These are phyloP conservation scores for Nomada hirtipes DNA, from an alignment of 2,888 invertebrate species.

Conservation along the genomic window DNA sequence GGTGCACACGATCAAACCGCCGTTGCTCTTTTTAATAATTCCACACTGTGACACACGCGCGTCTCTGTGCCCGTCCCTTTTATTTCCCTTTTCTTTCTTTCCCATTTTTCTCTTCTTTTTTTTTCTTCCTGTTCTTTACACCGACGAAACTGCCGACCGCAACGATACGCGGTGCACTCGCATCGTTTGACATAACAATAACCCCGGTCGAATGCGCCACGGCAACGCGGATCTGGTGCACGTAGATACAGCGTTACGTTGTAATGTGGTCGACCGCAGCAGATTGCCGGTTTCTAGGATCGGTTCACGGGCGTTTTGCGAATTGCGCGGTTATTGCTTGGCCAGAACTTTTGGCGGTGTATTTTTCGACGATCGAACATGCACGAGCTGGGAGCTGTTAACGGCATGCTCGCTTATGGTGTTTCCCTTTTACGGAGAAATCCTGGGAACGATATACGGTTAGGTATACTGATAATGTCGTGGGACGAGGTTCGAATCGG, in stretches of 20 bases:
- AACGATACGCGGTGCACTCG: slow-evolving; percentile 37
- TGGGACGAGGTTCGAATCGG: background rate
- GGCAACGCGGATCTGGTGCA: slow-evolving; percentile 25
- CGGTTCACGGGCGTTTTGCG: slow-evolving; percentile 19
- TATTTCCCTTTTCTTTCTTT: background rate
- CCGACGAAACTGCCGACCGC: background rate
- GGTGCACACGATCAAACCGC: slow-evolving; percentile 9
- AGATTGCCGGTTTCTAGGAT: slow-evolving; percentile 39
- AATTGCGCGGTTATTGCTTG: slow-evolving; percentile 29
- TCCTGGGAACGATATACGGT: background rate
- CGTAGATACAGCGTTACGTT: slow-evolving; percentile 22
- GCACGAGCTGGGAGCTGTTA: background rate
- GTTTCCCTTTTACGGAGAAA: background rate
- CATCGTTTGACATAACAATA: slow-evolving; percentile 62
- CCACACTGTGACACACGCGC: background rate
- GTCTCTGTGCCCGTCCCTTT: slow-evolving; percentile 2
- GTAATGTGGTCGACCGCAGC: slow-evolving; percentile 34
- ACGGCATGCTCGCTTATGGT: background rate
- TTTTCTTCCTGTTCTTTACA: background rate
- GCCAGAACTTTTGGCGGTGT: background rate
- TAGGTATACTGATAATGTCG: background rate
- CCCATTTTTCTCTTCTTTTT: background rate
- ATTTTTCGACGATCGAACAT: slow-evolving; percentile 20
- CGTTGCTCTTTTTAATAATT: slow-evolving; percentile 42
- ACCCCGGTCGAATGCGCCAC: slow-evolving; percentile 33